Evolutionary conservation across 2,797 vertebrate genomes (phyloP).

Genomic region (Hemibagrus guttatus): DNA sequence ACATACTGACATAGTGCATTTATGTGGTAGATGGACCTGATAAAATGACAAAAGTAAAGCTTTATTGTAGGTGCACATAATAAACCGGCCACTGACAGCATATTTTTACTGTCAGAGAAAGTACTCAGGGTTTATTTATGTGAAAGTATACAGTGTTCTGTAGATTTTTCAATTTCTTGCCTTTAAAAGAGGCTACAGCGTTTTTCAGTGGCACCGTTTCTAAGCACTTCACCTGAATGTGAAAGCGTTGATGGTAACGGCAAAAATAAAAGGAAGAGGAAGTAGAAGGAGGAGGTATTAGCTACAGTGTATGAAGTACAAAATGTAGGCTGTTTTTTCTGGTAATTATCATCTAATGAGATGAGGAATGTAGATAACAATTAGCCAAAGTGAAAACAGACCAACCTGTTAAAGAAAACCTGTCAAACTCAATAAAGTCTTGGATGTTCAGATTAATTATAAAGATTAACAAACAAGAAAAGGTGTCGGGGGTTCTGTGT

Average conservation of each 20-base stretch:
- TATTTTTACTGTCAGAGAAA: constrained; percentile 8
- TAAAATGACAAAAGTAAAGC: not conserved
- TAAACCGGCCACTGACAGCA: not conserved
- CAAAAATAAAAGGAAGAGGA: not conserved
- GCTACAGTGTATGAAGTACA: not conserved
- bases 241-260: not conserved
- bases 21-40: not conserved
- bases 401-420: not conserved
- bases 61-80: not conserved
- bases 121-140: not conserved
- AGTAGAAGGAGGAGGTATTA: not conserved
- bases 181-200: not conserved
- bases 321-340: not conserved
- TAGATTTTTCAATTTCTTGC: not conserved
- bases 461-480: not conserved
- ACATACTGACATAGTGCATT: not conserved
- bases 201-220: not conserved
- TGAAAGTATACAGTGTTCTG: not conserved
- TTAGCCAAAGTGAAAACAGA: not conserved
- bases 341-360: not conserved
- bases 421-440: not conserved
- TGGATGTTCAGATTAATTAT: not conserved
- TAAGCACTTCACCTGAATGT: not conserved
- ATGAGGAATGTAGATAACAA: not conserved
- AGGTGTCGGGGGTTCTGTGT: too few species aligned